Evolutionary conservation across 1,140 invertebrate genomes (phyloP), one percentile per base, ranked within the genome.

Genomic region (Drosophila chauvacae): DNA sequence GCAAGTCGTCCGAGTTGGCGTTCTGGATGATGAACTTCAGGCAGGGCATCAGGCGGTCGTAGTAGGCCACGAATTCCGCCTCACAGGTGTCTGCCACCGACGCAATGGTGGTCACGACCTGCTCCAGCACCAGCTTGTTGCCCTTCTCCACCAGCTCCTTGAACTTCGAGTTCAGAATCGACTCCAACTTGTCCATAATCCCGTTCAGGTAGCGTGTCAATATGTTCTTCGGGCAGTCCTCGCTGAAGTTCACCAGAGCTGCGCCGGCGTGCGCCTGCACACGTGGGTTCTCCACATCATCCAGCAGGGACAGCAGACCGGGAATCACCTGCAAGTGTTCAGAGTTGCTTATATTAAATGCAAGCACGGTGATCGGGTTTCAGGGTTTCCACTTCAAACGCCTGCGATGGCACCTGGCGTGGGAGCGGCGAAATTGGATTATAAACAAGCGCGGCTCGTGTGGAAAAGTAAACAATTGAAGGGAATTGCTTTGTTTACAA

Each of bases 51-150:
- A 99, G 94, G 39, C 97, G 95, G 84, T 96, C 95, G 75, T 97
- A 97, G 91, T 86, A 86, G 18, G 84, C 81, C 6, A 92, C 95
- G 93, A 99, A 99, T 85, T 99, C 97, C 87, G 99, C 97, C 93
- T 99, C 98, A 7, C 98, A 97, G 0, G 98, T 99, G 92, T 99
- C 99, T n/a, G 99, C 99, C 9, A 99, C 97, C 7, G 98, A 99
- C 9, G 99, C 98, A 55, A 99, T 97, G 10, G 99, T 99, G 0
- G 99, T 99, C 2, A 99, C 98, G 44, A 95, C 93, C 93, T 99
- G 99, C 94, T 99, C 98, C 47, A 99, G 93, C 3, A 99, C 99
- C 47, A 99, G 94, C 93, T 99, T 99, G 18, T 96, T 98, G 50
- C 98, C 98, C 83, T 96, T 97, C 91, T 98, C 96, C 53, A 98